phyloP scores from a whole-genome alignment of 1,140 invertebrate genomes.

The Conopomorpha cramerella region DNA sequence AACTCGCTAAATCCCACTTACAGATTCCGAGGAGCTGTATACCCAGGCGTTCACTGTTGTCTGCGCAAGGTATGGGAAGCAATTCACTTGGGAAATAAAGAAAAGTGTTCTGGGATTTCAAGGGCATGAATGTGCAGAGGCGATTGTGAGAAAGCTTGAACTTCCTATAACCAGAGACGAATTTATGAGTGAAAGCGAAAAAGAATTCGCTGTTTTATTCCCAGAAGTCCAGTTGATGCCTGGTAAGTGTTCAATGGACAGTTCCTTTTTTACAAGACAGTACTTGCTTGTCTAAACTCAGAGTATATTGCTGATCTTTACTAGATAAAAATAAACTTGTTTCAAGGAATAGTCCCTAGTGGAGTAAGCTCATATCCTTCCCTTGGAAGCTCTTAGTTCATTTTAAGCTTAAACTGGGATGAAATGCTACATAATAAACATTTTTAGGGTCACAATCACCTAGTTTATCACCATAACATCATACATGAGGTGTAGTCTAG shows the following conservation, averaged over 20 bases:
- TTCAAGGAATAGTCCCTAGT: no score
- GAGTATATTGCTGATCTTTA: no score
- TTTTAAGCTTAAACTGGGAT: no score
- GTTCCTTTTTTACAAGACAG: no score
- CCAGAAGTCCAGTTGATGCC: conserved; percentile 65
- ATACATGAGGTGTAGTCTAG: no score
- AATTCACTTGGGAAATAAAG: conserved; percentile 79
- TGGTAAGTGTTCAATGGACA: conserved; percentile 65
- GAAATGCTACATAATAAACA: no score
- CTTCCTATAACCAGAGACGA: conserved; percentile 73
- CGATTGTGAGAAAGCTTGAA: conserved; percentile 67
- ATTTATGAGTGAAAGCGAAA: conserved; percentile 50
- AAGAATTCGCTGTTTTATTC: conserved; percentile 64
- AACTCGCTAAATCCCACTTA: conserved; percentile 10
- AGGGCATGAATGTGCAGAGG: conserved; percentile 63
- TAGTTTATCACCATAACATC: no score
- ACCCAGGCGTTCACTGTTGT: conserved; percentile 71
- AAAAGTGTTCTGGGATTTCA: conserved; percentile 74
- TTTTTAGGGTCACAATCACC: no score
- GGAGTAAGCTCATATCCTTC: no score
- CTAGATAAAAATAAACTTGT: no score
- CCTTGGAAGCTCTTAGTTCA: no score
- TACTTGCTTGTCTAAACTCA: no score
- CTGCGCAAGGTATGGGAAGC: conserved; percentile 70
- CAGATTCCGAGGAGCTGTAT: conserved; percentile 85